These are phyloP conservation scores for Poeciliopsis occidentalis DNA, from an alignment of 2,113 vertebrate species.

Conservation along the genomic window DNA sequence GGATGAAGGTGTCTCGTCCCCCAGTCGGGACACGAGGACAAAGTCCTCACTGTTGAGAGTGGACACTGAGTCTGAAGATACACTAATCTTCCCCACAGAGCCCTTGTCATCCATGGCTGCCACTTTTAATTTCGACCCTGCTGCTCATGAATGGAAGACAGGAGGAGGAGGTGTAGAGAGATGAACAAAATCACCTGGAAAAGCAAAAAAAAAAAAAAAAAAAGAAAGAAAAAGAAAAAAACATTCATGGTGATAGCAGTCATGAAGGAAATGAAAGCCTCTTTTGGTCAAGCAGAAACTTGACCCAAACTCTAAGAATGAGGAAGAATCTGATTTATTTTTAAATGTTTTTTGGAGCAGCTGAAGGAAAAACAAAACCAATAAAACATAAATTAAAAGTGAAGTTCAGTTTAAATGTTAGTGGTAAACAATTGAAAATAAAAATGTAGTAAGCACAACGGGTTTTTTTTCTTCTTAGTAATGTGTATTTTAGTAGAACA, in stretches of 20 bases:
- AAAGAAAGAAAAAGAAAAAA: slow-evolving; percentile 34
- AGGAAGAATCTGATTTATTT: slow-evolving; percentile 6
- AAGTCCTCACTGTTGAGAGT: slow-evolving; percentile 99
- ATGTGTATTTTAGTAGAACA: slow-evolving; percentile 19
- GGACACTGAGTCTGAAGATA: slow-evolving; percentile 98
- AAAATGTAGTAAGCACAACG: slow-evolving; percentile 5
- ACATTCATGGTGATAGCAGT: slow-evolving; percentile 65
- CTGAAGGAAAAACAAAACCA: slow-evolving; percentile 13
- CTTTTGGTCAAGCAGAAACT: slow-evolving; percentile 26
- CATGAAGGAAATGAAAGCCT: slow-evolving; percentile 70
- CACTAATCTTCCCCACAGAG: slow-evolving; percentile 99
- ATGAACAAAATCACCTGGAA: slow-evolving; percentile 92
- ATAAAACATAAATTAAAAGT: slow-evolving; percentile 3
- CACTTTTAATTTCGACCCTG: slow-evolving; percentile 88
- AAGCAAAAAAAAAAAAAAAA: slow-evolving; percentile 75
- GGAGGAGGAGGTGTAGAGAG: slow-evolving; percentile 70
- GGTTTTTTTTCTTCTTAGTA: background rate
- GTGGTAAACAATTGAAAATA: slow-evolving; percentile 1
- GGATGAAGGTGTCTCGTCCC: slow-evolving; percentile 96
- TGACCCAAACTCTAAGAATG: slow-evolving; percentile 2
- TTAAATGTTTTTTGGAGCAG: slow-evolving; percentile 6
- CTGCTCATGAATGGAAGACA: slow-evolving; percentile 90
- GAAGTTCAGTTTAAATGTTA: background rate
- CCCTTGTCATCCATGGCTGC: slow-evolving; percentile 99
- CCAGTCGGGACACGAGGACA: slow-evolving; percentile 99